Evolutionary conservation across 2,797 vertebrate genomes (phyloP), one percentile per base, ranked within the genome.

Genomic region (Trematomus bernacchii): DNA sequence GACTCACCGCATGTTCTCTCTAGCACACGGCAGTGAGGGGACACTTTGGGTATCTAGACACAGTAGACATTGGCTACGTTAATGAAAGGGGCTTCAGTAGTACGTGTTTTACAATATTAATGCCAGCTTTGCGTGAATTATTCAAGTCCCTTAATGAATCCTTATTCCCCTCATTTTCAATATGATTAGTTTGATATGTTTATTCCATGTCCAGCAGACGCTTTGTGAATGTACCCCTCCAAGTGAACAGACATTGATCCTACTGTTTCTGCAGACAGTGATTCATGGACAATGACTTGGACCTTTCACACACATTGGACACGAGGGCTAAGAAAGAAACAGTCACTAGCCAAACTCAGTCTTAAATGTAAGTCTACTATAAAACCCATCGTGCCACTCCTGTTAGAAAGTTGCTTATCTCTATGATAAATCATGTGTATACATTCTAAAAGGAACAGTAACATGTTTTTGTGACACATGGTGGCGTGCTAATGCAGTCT

Each of bases 171-270:
- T 77, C 33, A 9, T 77, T 59, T 69, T 80, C 55, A 10, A 54
- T 66, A 62, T 54, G 18, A 64, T 47, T 57, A 33, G 19, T 76
- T 77, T 71, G 63, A 87, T 82, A 53, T 75, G 76, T 85, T 80
- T 69, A 60, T 23, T 52, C 66, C 58, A 27, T 60, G 81, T 84
- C 86, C 80, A 48, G 66, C 59, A 68, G 71, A 76, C 65, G 66
- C 52, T 44, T 84, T 84, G 87, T 89, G 87, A 91, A 88, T 84
- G 47, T 87, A 76, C 85, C 85, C 86, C 87, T 67, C 68, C 53
- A 57, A 71, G 70, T 52, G 72, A 47, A 74, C 68, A 76, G 60
- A 70, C 80, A 80, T 79, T 84, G 63, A 73, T 80, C 40, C 48
- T 74, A 65, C 52, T 73, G 60, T 52, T 52, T 48, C 86, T 82